These are phyloP conservation scores for Biston betularia DNA, from an alignment of 2,888 invertebrate species.

Conservation along the genomic window DNA sequence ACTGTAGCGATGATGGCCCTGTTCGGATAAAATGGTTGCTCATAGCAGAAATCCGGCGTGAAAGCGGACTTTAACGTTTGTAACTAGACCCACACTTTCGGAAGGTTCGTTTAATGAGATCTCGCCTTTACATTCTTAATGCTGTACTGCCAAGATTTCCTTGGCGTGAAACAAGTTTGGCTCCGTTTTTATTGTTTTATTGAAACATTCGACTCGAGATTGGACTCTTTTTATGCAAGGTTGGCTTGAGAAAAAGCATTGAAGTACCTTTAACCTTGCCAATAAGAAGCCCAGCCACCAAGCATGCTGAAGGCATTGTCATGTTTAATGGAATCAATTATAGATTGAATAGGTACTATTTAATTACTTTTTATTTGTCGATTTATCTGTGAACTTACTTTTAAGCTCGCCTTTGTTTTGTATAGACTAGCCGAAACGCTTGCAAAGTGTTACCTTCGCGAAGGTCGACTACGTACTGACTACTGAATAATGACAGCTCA, in stretches of 20 bases:
- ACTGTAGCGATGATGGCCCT: constrained; percentile 41
- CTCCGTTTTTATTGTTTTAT: constrained; percentile 23
- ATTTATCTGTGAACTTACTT: too few species aligned
- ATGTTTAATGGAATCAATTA: too few species aligned
- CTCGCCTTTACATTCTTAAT: constrained; percentile 46
- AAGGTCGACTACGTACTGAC: too few species aligned
- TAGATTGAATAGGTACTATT: too few species aligned
- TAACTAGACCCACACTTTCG: constrained; percentile 48
- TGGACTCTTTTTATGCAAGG: constrained; percentile 11
- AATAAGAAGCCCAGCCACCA: too few species aligned
- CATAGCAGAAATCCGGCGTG: constrained; percentile 45
- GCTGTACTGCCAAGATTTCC: constrained; percentile 31
- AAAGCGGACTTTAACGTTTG: constrained; percentile 49
- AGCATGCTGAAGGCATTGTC: too few species aligned
- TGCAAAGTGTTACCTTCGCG: too few species aligned
- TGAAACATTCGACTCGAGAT: constrained; percentile 18
- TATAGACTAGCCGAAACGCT: too few species aligned
- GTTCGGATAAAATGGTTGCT: constrained; percentile 47
- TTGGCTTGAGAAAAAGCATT: too few species aligned
- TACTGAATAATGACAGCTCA: too few species aligned
- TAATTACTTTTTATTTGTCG: too few species aligned
- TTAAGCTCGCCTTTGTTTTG: too few species aligned
- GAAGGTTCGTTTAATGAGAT: constrained; percentile 45
- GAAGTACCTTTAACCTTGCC: not conserved
- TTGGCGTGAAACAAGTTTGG: constrained; percentile 16